Evolutionary conservation across 2,888 invertebrate species (phyloP).

Genomic region (Rhingia campestris): DNA sequence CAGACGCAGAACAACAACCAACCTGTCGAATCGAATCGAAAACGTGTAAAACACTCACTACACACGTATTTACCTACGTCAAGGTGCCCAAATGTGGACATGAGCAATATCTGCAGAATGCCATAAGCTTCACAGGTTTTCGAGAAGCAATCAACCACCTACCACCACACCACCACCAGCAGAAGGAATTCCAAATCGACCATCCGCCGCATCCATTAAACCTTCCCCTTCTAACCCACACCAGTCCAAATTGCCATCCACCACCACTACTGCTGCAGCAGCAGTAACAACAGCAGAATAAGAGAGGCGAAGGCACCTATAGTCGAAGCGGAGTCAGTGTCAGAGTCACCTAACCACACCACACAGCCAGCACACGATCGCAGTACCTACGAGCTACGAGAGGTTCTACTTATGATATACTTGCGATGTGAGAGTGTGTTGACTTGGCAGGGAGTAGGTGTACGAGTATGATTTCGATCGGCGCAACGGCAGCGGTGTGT

Average conservation of each 20-base stretch:
- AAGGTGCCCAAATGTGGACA: constrained; percentile 73
- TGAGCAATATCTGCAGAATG: constrained; percentile 72
- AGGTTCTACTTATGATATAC: no score
- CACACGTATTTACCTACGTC: constrained; percentile 71
- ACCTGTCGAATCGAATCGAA: constrained; percentile 74
- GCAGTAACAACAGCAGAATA: not conserved
- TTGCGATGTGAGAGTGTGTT: not conserved
- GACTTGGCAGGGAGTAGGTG: constrained; percentile 4
- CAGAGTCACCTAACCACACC: not conserved
- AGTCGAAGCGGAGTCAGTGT: no score
- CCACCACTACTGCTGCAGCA: constrained; percentile 24
- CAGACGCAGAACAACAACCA: constrained; percentile 62
- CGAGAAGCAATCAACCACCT: constrained; percentile 62
- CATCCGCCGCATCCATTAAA: constrained; percentile 60
- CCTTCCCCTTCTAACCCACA: constrained; percentile 72
- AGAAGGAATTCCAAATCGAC: constrained; percentile 52
- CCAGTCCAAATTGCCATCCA: constrained; percentile 28
- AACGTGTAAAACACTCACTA: constrained; percentile 74
- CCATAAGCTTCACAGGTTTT: constrained; percentile 70
- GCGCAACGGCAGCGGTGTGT: constrained; percentile 62
- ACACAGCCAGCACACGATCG: constrained; percentile 32
- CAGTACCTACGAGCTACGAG: constrained; percentile 3
- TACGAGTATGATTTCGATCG: constrained; percentile 43
- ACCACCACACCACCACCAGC: constrained; percentile 37
- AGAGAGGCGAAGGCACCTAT: no score